These are phyloP conservation scores for Chaetogeoica ovagalla DNA, from an alignment of 2,888 invertebrate genomes.

Conservation along the genomic window DNA sequence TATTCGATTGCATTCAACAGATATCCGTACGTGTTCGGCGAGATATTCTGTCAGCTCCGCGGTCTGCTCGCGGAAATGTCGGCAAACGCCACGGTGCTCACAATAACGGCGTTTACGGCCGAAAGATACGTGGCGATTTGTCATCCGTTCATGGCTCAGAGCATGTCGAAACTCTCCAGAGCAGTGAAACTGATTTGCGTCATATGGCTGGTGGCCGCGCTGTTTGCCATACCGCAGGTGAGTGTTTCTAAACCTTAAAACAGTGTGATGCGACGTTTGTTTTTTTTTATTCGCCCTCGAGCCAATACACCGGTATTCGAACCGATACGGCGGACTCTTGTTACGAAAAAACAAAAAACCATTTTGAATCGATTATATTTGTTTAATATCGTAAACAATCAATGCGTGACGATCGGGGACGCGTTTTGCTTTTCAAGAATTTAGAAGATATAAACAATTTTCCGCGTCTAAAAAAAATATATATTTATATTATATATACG, in stretches of 20 bases:
- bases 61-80: slow-evolving; percentile 80
- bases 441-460: no score
- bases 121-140: slow-evolving; percentile 87
- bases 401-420: no score
- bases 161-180: slow-evolving; percentile 83
- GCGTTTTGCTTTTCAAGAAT: no score
- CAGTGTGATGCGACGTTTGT: no score
- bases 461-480: no score
- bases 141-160: slow-evolving; percentile 74
- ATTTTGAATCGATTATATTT: no score
- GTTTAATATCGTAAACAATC: no score
- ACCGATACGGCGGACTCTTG: no score
- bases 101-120: slow-evolving; percentile 82
- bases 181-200: slow-evolving; percentile 78
- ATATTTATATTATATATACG: no score
- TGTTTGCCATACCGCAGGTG: slow-evolving; percentile 74
- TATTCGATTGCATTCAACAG: slow-evolving; percentile 50
- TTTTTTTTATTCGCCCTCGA: no score
- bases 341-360: no score
- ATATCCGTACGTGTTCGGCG: slow-evolving; percentile 78
- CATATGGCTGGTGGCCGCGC: slow-evolving; percentile 79
- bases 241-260: slow-evolving; percentile 53
- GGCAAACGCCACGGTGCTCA: slow-evolving; percentile 75
- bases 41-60: slow-evolving; percentile 75
- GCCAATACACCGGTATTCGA: no score